Base-by-base conservation (phyloP, 2,797 vertebrate species). In the Sebastes steindachneri region DNA sequence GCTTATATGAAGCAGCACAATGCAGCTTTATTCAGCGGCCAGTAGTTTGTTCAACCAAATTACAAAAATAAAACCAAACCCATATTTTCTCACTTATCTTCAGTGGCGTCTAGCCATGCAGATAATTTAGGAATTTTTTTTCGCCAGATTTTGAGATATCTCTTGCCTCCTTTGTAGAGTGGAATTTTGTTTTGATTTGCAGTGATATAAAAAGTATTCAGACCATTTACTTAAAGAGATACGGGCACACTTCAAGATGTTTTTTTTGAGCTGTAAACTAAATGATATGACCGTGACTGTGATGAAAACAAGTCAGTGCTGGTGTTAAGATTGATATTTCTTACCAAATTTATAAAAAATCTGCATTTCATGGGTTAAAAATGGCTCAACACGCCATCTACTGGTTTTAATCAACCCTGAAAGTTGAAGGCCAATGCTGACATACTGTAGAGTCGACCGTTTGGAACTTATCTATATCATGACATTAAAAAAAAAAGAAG, bases 1-100 rank as follows among this genome's bases (percentile, higher is more conserved):
- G 79, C 70, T 54, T 48, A 54, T 25, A 72, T 21, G 57, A 73
- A 86, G 74, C 25, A 63, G 29, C 45, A 10, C 26, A 23, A 25
- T 64, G 35, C 29, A 15, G 60, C 55, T 62, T 23, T 25, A 64
- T 66, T 70, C 59, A 28, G 73, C 17, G 29, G 73, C 1, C 21
- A 1, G 4, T 8, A 17, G 28, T 33, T 60, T 29, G n/a, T 58
- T 48, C 26, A 2, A 45, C 33, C n/a, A 55, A 73, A 69, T 68
- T 33, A 25, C 6, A 14, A n/a, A 33, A 64, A 33, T 9, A 19
- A 37, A 4, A 55, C 25, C 8, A 68, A 37, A 37, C 5, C 6
- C 14, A 31, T 7, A 25, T 75, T 79, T 67, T 25, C 55, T 73
- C 4, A 10, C 15, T 55, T 14, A 19, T 48, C 67, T 51, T 10